These are phyloP conservation scores for Drosophila mimica DNA, from an alignment of 2,888 invertebrate species.

Conservation along the genomic window DNA sequence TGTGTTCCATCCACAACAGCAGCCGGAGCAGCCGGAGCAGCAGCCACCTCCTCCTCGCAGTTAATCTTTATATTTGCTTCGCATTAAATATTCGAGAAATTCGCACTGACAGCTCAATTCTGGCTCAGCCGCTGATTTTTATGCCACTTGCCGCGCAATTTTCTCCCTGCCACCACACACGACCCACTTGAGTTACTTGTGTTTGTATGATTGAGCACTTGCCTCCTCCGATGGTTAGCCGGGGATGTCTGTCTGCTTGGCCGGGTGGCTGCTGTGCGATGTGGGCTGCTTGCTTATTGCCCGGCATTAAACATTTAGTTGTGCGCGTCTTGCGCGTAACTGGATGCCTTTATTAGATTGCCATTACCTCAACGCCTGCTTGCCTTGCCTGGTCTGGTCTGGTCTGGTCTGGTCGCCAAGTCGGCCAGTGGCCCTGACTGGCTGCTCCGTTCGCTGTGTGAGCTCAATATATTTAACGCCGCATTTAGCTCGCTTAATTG, in stretches of 20 bases:
- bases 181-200: constrained; percentile 39
- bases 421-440: constrained; percentile 13
- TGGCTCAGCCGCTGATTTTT: constrained; percentile 68
- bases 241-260: constrained; percentile 6
- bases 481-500: constrained; percentile 75
- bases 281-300: constrained; percentile 54
- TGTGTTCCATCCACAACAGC: constrained; percentile 8
- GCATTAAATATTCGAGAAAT: constrained; percentile 77
- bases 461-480: constrained; percentile 68
- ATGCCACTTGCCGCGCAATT: constrained; percentile 57
- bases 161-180: constrained; percentile 16
- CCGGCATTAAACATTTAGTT: constrained; percentile 70
- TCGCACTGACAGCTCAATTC: constrained; percentile 75
- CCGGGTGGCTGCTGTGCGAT: constrained; percentile 26
- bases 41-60: constrained; percentile 40
- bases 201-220: constrained; percentile 64
- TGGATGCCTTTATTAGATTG: constrained; percentile 68
- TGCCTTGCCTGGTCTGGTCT: constrained; percentile 2
- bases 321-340: constrained; percentile 58
- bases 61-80: constrained; percentile 79
- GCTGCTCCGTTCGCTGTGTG: constrained; percentile 22
- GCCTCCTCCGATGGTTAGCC: constrained; percentile 11
- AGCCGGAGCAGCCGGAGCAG: constrained; percentile 26
- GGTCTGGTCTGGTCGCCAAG: constrained; percentile 21
- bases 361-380: constrained; percentile 48